Base-by-base conservation (phyloP, 2,797 vertebrate species). In the Peromyscus attwateri region DNA sequence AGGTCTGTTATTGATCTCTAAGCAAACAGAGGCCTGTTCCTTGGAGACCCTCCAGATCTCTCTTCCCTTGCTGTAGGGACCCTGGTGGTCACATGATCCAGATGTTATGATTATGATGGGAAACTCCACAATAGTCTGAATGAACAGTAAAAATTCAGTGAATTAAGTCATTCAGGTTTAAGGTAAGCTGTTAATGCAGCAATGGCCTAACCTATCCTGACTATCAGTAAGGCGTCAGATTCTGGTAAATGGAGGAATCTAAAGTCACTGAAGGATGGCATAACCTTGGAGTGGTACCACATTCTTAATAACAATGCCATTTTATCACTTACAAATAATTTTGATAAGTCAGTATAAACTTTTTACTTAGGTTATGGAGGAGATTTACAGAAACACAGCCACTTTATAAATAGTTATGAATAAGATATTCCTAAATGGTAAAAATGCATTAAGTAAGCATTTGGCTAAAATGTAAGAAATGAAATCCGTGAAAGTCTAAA, bases 271-370 rank as follows among this genome's bases (percentile, higher is more conserved):
- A 64, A 93, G 12, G 46, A 29, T 16, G 90, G 43, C 34, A 29
- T n/a, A 82, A 88, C 5, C n/a, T 79, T 9, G 31, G 9, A 66
- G 37, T 4, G 57, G 52, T 25, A 84, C 46, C 57, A 91, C 19
- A 91, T 31, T 88, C 90, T 70, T 68, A 66, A 31, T 21, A 62
- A 23, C 62, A 62, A 66, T 46, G 66, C 21, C 77, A 91, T 49
- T 80, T 84, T 82, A 46, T 87, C 49, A 34, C 77, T 21, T 82
- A 68, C 75, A 92, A 94, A 96, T 64, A 34, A 94, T 76, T 92
- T 81, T 92, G 70, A 11, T 89, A 76, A 91, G 62, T 95, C 68
- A 91, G 43, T 34, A 80, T 23, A 84, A 87, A 81, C 66, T 82
- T 77, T 85, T 81, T 40, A 97, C 40, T 87, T 83, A 73, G 75